Percentiles rank a stretch among this genome's conserved stretches.
Conservation (phyloP, 2,888 invertebrate species). For the Malthinus flaveolus region DNA sequence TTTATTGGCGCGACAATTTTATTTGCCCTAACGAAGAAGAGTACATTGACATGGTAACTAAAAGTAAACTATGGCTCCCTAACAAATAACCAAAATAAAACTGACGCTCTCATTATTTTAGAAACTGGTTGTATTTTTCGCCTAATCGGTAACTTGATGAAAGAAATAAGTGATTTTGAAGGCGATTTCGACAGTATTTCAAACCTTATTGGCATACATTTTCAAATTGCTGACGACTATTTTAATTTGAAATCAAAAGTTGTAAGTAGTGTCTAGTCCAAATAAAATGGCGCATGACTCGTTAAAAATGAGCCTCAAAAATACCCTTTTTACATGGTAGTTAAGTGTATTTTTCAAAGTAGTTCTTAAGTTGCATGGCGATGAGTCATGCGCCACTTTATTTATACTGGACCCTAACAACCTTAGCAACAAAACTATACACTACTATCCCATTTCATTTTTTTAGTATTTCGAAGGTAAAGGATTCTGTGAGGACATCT, state of each 20-base stretch:
- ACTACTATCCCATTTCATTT: neutral
- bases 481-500: conserved; percentile 7
- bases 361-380: too few species aligned
- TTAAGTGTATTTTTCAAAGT: too few species aligned
- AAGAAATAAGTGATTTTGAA: neutral
- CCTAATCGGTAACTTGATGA: neutral
- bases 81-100: neutral
- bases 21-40: conserved; percentile 8
- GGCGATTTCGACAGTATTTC: neutral
- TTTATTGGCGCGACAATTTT: conserved; percentile 8
- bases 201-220: neutral
- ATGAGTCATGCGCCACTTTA: too few species aligned
- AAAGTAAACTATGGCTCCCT: neutral
- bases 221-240: conserved; percentile 5
- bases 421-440: too few species aligned
- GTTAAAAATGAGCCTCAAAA: too few species aligned
- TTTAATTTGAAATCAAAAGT: neutral
- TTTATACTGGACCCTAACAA: too few species aligned
- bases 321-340: too few species aligned
- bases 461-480: conserved; percentile 8
- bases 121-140: conserved; percentile 2
- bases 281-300: too few species aligned
- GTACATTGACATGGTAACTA: neutral
- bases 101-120: neutral
- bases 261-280: neutral